These are phyloP conservation scores for Sarotherodon lohbergeri DNA, from an alignment of 2,113 vertebrate species.

Conservation along the genomic window DNA sequence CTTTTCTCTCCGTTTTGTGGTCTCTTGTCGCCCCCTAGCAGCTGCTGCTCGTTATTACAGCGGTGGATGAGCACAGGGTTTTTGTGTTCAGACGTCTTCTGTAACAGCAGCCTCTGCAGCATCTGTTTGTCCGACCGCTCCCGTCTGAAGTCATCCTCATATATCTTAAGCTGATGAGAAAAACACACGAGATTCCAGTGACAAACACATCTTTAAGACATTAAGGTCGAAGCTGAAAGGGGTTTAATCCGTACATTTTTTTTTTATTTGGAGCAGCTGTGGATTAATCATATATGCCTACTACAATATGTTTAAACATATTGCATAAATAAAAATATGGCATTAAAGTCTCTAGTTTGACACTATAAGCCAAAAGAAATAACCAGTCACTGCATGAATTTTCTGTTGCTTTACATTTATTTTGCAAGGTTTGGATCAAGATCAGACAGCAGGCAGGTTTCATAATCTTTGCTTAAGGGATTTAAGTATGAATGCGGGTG, in stretches of 20 bases:
- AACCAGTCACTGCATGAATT: background rate
- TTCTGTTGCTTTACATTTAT: background rate
- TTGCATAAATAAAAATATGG: background rate
- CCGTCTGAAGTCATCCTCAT: slow-evolving; percentile 76
- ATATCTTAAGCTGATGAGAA: slow-evolving; percentile 71
- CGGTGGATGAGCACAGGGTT: slow-evolving; percentile 70
- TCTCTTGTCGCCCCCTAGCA: slow-evolving; percentile 41
- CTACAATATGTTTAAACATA: background rate
- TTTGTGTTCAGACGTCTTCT: slow-evolving; percentile 43
- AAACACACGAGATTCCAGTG: background rate
- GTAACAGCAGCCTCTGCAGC: slow-evolving; percentile 74
- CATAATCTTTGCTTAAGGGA: background rate
- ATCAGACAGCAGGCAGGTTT: background rate
- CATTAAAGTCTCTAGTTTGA: background rate
- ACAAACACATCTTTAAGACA: background rate
- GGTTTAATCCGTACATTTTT: background rate
- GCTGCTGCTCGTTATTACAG: slow-evolving; percentile 69
- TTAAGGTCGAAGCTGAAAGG: background rate
- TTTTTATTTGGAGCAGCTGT: background rate
- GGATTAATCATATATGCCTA: background rate
- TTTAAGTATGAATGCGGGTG: background rate
- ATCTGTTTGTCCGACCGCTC: slow-evolving; percentile 78
- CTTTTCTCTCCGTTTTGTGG: slow-evolving; percentile 19
- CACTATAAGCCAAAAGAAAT: background rate
- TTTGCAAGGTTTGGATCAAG: background rate